phyloP scores from a whole-genome alignment of 2,888 invertebrate genomes.

The Drosophila maculinotata region DNA sequence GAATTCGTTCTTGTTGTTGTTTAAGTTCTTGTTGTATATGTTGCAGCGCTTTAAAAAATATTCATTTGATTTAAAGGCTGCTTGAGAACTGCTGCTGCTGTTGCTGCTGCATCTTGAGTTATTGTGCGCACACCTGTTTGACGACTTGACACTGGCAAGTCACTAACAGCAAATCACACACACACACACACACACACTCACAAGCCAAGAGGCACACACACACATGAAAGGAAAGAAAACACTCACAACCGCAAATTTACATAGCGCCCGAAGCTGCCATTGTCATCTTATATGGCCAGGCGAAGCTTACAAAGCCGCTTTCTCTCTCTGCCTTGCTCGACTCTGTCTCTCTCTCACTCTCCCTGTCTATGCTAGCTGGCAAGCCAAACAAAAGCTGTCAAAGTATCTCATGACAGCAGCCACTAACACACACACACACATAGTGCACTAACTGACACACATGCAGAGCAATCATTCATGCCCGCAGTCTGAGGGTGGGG shows the following conservation, averaged over 20 bases:
- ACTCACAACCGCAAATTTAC: conserved; percentile 65
- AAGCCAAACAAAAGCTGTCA: conserved; percentile 72
- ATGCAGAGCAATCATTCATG: conserved; percentile 70
- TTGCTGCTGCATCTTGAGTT: conserved; percentile 47
- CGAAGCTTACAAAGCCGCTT: conserved; percentile 13
- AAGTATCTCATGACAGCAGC: conserved; percentile 75
- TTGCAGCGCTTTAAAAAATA: conserved; percentile 71
- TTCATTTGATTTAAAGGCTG: conserved; percentile 66
- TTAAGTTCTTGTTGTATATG: conserved; percentile 9
- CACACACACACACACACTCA: conserved; percentile 11
- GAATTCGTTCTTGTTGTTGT: neutral
- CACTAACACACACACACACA: conserved; percentile 19
- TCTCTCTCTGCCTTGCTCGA: neutral
- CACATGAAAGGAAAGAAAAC: conserved; percentile 43
- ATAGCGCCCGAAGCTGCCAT: conserved; percentile 54
- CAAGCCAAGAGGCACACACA: neutral
- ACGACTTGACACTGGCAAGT: conserved; percentile 50
- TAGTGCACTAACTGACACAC: conserved; percentile 47
- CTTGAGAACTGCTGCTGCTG: conserved; percentile 7
- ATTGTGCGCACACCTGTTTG: conserved; percentile 72
- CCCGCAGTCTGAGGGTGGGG: conserved; percentile 23
- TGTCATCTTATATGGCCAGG: conserved; percentile 55
- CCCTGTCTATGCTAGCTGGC: conserved; percentile 25
- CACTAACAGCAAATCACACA: conserved; percentile 55
- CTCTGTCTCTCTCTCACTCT: neutral